A percentile compares a stretch with the other conserved stretches of the same genome.
Evolutionary conservation across 2,797 vertebrate genomes (phyloP).

Genomic region (Sebastes elongatus): DNA sequence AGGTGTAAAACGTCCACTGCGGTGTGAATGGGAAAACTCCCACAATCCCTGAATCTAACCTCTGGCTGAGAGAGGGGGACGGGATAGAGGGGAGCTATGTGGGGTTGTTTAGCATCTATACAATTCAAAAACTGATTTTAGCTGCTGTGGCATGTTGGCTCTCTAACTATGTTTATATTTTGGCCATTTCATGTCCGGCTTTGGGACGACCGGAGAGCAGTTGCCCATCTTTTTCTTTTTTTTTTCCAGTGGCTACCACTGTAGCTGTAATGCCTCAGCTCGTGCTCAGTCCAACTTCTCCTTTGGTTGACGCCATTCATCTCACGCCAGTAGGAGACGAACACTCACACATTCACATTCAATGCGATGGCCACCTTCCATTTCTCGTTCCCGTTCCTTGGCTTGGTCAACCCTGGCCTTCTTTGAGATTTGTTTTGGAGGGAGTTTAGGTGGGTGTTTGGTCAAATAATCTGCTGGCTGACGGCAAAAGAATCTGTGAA

Average conservation of each 20-base stretch:
- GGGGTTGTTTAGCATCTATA: not conserved
- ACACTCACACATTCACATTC: slow-evolving; percentile 27
- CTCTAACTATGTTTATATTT: slow-evolving; percentile 24
- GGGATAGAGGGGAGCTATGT: not conserved
- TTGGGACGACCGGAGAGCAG: slow-evolving; percentile 35
- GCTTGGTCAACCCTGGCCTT: slow-evolving; percentile 48
- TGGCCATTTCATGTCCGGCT: slow-evolving; percentile 3
- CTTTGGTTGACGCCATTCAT: slow-evolving; percentile 62
- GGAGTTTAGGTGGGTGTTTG: slow-evolving; percentile 55
- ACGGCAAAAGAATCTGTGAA: slow-evolving; percentile 65
- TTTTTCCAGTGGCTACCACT: slow-evolving; percentile 7
- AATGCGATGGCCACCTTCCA: slow-evolving; percentile 51
- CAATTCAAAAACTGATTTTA: slow-evolving; percentile 5
- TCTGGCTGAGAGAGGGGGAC: not conserved
- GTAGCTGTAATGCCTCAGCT: slow-evolving; percentile 31
- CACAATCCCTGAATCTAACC: not conserved
- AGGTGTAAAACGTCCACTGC: slow-evolving; percentile 1
- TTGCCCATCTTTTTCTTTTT: slow-evolving; percentile 30
- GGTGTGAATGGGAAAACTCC: not conserved
- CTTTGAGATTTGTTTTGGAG: slow-evolving; percentile 56
- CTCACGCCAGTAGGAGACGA: slow-evolving; percentile 50
- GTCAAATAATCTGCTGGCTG: slow-evolving; percentile 77
- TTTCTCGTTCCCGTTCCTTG: not conserved
- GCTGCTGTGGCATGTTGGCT: slow-evolving; percentile 8
- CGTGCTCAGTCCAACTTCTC: slow-evolving; percentile 51